A percentile compares a stretch with the other conserved stretches of the same genome.
These are phyloP conservation scores for Tragelaphus strepsiceros DNA, from an alignment of 2,113 vertebrate species.

Conservation along the genomic window DNA sequence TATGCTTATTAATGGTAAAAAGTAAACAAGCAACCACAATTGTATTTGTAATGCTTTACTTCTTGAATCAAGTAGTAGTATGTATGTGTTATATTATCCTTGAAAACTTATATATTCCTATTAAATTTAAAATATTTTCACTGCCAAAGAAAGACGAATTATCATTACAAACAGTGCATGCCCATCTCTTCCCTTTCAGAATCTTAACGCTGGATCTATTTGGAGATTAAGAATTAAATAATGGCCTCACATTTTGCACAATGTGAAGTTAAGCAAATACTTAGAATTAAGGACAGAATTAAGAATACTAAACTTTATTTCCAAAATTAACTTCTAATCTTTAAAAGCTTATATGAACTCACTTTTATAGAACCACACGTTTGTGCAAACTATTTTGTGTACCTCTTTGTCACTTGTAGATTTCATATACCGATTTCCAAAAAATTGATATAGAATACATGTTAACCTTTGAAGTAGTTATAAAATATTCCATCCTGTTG, in stretches of 20 bases:
- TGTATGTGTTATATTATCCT: background rate
- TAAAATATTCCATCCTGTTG: background rate
- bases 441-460: background rate
- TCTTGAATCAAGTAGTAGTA: background rate
- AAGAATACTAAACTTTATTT: background rate
- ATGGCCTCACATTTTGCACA: background rate
- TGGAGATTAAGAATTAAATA: background rate
- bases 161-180: background rate
- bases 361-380: background rate
- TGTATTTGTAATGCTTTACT: background rate
- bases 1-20: background rate
- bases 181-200: background rate
- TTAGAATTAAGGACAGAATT: background rate
- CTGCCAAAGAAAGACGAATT: background rate
- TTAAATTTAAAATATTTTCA: background rate
- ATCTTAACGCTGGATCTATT: background rate
- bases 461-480: background rate
- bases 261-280: background rate
- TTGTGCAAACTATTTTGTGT: background rate
- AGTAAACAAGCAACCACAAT: background rate
- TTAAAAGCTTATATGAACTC: background rate
- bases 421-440: background rate
- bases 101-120: background rate
- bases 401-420: background rate
- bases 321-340: background rate